phyloP scores from a whole-genome alignment of 2,113 vertebrate species.

The Sceloporus tristichus region DNA sequence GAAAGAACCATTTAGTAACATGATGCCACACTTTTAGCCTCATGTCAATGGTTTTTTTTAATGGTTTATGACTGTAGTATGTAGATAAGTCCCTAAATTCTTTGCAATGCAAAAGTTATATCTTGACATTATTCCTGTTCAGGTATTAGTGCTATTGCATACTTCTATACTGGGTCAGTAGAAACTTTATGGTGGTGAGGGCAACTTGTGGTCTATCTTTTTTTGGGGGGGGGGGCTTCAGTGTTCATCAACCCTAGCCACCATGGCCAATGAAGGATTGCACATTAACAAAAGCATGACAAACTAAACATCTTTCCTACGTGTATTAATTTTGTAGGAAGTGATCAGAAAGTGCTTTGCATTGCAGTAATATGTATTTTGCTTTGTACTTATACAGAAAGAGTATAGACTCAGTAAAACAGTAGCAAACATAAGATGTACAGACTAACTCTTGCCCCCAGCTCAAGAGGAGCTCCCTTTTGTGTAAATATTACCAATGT shows the following conservation, averaged over 20 bases:
- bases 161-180: not conserved
- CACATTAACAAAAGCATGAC: not conserved
- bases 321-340: not conserved
- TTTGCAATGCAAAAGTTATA: not conserved
- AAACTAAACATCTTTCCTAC: not conserved
- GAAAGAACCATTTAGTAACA: not conserved
- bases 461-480: not conserved
- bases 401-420: not conserved
- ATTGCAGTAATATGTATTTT: not conserved
- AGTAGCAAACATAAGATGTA: not conserved
- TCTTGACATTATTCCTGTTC: not conserved
- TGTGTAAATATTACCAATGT: not conserved
- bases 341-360: not conserved
- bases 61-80: not conserved
- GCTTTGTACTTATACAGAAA: not conserved
- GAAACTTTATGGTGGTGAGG: not conserved
- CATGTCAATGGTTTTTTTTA: not conserved
- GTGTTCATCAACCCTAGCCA: too few relatives aligned
- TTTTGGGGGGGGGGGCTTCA: too few relatives aligned
- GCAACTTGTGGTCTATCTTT: too few relatives aligned
- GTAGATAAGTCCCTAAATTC: too few relatives aligned
- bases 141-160: not conserved
- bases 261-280: too few relatives aligned
- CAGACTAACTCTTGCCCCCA: not conserved
- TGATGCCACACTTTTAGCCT: not conserved